These are phyloP conservation scores for Nematopogon swammerdamellus DNA, from an alignment of 2,888 invertebrate genomes.

Conservation along the genomic window DNA sequence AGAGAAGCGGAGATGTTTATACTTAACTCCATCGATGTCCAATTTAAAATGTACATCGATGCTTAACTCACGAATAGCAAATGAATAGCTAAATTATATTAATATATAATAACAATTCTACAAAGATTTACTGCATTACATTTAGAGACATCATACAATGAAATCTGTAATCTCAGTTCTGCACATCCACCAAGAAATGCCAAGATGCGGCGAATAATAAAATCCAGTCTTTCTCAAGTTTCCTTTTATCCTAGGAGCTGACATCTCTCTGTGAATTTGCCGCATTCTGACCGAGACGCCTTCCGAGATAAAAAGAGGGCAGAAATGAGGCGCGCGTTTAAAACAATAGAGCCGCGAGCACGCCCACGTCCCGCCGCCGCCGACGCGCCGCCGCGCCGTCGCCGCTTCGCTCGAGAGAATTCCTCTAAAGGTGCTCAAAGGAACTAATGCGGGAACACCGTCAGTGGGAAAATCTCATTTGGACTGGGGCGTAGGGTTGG, in stretches of 20 bases:
- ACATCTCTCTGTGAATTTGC: not conserved
- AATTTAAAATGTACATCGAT: no score
- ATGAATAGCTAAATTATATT: no score
- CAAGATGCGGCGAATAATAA: not conserved
- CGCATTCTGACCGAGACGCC: not conserved
- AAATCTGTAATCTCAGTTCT: no score
- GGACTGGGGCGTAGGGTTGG: slow-evolving; percentile 20
- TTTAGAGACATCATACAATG: no score
- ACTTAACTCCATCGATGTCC: no score
- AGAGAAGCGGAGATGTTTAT: no score
- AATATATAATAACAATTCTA: no score
- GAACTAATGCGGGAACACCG: slow-evolving; percentile 12
- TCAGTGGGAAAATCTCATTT: slow-evolving; percentile 51
- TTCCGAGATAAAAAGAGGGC: slow-evolving; percentile 11
- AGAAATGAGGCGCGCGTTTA: slow-evolving; percentile 43
- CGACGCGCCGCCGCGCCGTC: slow-evolving; percentile 21
- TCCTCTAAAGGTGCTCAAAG: slow-evolving; percentile 14
- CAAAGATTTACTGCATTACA: no score
- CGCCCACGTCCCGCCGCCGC: slow-evolving; percentile 16
- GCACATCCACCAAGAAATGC: no score
- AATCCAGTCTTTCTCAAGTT: not conserved
- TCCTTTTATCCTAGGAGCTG: no score
- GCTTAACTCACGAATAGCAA: no score
- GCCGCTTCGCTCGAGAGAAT: slow-evolving; percentile 38
- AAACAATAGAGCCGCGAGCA: slow-evolving; percentile 45